Evolutionary conservation across 2,113 vertebrate species (phyloP).

Genomic region (Python bivittatus): DNA sequence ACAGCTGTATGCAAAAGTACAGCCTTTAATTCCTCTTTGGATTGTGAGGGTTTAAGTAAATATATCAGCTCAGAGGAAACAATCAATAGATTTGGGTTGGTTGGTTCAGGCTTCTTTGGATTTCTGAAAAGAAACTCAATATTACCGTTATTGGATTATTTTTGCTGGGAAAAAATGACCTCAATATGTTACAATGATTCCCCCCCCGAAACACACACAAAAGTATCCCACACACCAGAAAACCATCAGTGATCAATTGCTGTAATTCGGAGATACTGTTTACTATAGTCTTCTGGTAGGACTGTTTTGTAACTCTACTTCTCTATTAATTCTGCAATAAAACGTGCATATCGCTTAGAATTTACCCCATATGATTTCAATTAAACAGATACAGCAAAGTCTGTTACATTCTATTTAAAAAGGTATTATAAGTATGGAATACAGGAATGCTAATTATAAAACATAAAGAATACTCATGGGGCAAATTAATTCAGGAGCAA

Average conservation of each 20-base stretch:
- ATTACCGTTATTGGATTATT: too few relatives aligned
- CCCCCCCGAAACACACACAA: too few relatives aligned
- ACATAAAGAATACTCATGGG: not conserved
- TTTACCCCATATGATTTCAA: not conserved
- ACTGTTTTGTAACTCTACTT: not conserved
- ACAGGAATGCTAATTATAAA: conserved; percentile 1
- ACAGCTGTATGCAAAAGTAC: not conserved
- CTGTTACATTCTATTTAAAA: not conserved
- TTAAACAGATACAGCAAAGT: not conserved
- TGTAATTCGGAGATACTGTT: not conserved
- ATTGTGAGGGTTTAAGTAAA: not conserved
- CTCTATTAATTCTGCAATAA: not conserved
- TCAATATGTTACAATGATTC: too few relatives aligned
- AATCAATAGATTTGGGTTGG: too few relatives aligned
- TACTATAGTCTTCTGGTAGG: not conserved
- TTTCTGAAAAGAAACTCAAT: too few relatives aligned
- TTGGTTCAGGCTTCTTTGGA: too few relatives aligned
- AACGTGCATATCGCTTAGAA: not conserved
- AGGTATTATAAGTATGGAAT: conserved; percentile 24
- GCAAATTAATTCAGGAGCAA: not conserved
- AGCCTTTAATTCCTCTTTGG: not conserved
- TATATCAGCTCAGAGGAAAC: too few relatives aligned
- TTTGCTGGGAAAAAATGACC: too few relatives aligned
- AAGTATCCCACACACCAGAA: too few relatives aligned
- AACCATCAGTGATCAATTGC: too few relatives aligned